phyloP scores from a whole-genome alignment of 2,888 invertebrate genomes.

The Sphaerophoria taeniata region DNA sequence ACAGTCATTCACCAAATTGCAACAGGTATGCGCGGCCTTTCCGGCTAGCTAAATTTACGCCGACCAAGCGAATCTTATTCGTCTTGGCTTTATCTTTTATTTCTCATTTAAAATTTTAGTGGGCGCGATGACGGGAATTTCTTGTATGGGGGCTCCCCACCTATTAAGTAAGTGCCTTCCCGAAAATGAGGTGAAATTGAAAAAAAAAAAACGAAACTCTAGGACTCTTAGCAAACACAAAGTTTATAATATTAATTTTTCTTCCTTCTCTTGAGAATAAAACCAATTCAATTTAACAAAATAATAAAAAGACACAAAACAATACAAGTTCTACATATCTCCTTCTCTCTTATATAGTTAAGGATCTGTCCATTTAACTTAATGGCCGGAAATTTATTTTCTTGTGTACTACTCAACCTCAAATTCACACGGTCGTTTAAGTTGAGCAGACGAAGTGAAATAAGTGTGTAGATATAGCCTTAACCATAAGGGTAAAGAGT shows the following conservation, averaged over 20 bases:
- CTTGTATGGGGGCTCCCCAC: too few species aligned
- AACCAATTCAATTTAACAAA: constrained; percentile 11
- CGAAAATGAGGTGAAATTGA: too few species aligned
- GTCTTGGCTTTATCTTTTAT: too few species aligned
- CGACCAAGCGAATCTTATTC: too few species aligned
- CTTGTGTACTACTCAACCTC: constrained; percentile 66
- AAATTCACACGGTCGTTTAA: constrained; percentile 68
- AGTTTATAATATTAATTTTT: background rate
- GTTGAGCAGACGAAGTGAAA: constrained; percentile 43
- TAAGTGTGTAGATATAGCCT: constrained; percentile 6
- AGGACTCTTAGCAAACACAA: too few species aligned
- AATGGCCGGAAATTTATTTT: constrained; percentile 69
- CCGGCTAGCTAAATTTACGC: too few species aligned
- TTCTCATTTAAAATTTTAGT: too few species aligned
- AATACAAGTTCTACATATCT: constrained; percentile 49
- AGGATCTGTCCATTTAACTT: constrained; percentile 68
- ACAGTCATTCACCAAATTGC: too few species aligned
- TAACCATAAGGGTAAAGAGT: constrained; percentile 28
- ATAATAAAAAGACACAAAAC: constrained; percentile 10
- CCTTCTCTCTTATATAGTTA: constrained; percentile 13
- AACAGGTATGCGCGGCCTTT: too few species aligned
- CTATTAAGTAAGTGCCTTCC: too few species aligned
- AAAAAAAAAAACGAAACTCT: too few species aligned
- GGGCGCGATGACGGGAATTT: too few species aligned
- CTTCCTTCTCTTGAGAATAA: background rate